phyloP scores from a whole-genome alignment of 2,888 invertebrate genomes.

The Dryocosmus kuriphilus region DNA sequence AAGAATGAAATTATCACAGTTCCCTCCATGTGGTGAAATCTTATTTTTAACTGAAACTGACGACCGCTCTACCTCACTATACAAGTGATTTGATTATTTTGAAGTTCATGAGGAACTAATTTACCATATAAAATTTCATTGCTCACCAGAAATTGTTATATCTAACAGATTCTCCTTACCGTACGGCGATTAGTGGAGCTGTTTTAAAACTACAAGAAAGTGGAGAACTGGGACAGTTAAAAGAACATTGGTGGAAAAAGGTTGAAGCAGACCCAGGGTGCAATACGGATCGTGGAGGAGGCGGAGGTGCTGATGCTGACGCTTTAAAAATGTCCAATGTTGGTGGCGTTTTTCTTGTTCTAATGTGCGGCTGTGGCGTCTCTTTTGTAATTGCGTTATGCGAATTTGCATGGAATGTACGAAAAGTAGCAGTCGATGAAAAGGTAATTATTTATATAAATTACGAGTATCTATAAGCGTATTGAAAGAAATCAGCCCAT shows the following conservation, averaged over 20 bases:
- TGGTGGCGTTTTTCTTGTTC: constrained; percentile 93
- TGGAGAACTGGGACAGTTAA: constrained; percentile 77
- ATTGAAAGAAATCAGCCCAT: no score
- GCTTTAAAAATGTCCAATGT: constrained; percentile 91
- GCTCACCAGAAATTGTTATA: not conserved
- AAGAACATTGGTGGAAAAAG: constrained; percentile 83
- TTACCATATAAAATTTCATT: no score
- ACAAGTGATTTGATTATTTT: no score
- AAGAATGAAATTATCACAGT: no score
- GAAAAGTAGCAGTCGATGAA: constrained; percentile 87
- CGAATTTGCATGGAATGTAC: constrained; percentile 92
- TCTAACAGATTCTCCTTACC: constrained; percentile 85
- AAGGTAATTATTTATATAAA: constrained; percentile 80
- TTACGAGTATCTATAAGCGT: no score
- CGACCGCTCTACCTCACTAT: no score
- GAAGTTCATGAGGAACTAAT: no score
- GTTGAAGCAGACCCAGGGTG: constrained; percentile 63
- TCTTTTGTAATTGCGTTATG: constrained; percentile 87
- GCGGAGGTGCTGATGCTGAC: constrained; percentile 75
- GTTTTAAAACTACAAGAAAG: constrained; percentile 94
- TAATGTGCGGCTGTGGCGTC: constrained; percentile 85
- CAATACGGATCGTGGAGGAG: not conserved
- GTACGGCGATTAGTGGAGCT: constrained; percentile 90
- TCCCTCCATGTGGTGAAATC: no score
- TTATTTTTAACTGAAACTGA: no score